Percentiles rank a stretch among this genome's conserved stretches.
phyloP scores from a whole-genome alignment of 2,113 vertebrate species.

The Chaetodon auriga region DNA sequence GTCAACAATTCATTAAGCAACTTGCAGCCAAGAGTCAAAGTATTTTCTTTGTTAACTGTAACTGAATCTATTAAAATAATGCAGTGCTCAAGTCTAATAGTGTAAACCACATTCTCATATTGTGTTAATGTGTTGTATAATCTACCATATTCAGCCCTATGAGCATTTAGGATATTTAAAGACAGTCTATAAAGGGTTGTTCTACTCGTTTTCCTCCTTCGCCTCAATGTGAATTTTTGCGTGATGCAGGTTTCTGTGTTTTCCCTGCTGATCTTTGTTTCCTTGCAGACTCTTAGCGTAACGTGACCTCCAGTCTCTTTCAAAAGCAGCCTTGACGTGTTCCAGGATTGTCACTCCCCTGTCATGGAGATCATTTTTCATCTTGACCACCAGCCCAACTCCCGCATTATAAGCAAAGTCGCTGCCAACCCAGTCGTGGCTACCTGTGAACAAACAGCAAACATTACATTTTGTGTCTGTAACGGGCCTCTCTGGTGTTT shows the following conservation, averaged over 20 bases:
- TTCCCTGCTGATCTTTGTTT: conserved; percentile 55
- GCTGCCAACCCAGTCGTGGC: conserved; percentile 93
- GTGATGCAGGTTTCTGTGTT: conserved; percentile 55
- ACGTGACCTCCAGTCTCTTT: conserved; percentile 92
- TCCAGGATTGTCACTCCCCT: conserved; percentile 86
- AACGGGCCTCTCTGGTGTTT: too few species aligned
- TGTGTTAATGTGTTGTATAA: conserved; percentile 34
- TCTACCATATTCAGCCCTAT: conserved; percentile 30
- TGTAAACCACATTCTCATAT: conserved; percentile 41
- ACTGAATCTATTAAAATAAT: not conserved
- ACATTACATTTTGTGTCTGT: not conserved
- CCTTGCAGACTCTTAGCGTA: conserved; percentile 87
- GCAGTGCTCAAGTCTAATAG: conserved; percentile 18
- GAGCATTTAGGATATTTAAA: conserved; percentile 30
- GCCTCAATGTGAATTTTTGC: conserved; percentile 2
- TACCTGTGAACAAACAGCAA: conserved; percentile 82
- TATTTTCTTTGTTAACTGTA: not conserved
- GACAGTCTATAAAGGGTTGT: conserved; percentile 39
- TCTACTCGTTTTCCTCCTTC: conserved; percentile 52
- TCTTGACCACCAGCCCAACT: conserved; percentile 90
- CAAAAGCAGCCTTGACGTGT: conserved; percentile 89
- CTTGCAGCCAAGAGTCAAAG: conserved; percentile 7
- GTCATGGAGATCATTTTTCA: conserved; percentile 65
- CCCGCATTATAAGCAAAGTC: conserved; percentile 90
- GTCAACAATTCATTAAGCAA: conserved; percentile 20